Conservation (phyloP, 2,113 vertebrate species). For the Vulpes ferrilata region DNA sequence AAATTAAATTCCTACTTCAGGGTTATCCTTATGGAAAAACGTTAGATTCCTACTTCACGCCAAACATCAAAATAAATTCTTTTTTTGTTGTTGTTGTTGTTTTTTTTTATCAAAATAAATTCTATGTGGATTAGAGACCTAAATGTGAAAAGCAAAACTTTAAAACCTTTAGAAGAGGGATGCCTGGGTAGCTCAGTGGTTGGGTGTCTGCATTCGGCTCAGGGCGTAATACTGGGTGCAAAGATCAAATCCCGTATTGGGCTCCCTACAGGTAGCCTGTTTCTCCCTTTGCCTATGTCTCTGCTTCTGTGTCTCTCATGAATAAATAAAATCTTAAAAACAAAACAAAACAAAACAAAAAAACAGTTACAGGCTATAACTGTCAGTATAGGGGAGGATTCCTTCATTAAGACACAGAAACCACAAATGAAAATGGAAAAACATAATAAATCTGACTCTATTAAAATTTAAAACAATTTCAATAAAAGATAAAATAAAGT, state of each 20-base stretch:
- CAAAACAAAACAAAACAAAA: too few relatives aligned
- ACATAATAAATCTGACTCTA: slow-evolving; percentile 17
- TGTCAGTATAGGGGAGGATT: not conserved
- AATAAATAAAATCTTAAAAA: too few relatives aligned
- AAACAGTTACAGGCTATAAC: not conserved
- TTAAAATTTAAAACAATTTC: slow-evolving; percentile 52
- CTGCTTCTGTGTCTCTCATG: too few relatives aligned
- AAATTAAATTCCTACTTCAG: slow-evolving; percentile 26
- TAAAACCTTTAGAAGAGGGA: slow-evolving; percentile 6
- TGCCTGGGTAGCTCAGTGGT: too few relatives aligned
- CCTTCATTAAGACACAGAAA: slow-evolving; percentile 19
- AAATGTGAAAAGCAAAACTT: slow-evolving; percentile 46
- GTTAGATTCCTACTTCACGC: slow-evolving; percentile 5
- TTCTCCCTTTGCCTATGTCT: too few relatives aligned
- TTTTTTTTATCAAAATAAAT: slow-evolving; percentile 45
- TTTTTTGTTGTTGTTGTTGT: too few relatives aligned
- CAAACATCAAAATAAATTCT: slow-evolving; percentile 51
- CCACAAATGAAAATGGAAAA: not conserved
- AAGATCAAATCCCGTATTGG: too few relatives aligned
- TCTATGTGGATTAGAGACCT: slow-evolving; percentile 3
- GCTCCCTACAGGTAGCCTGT: too few relatives aligned
- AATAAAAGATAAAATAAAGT: slow-evolving; percentile 49
- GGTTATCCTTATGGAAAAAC: slow-evolving; percentile 18
- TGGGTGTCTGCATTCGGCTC: too few relatives aligned
- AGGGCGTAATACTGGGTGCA: too few relatives aligned